Evolutionary conservation across 1,140 invertebrate species (phyloP), one percentile per base, ranked within the genome.

Genomic region (Gerris buenoi): DNA sequence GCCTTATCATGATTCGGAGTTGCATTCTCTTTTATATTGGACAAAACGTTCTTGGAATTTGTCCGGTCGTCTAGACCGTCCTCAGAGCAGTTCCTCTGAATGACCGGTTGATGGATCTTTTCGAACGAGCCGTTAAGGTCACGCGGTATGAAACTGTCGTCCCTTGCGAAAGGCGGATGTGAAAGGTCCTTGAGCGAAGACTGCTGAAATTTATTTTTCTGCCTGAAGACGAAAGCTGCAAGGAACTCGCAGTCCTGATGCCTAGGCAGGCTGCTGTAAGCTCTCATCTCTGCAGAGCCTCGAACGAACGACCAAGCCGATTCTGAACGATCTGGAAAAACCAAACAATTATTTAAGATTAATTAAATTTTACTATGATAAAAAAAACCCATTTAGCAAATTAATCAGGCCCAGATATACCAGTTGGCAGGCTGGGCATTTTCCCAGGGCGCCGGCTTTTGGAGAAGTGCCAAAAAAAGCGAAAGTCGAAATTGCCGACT

Each of bases 221-320:
- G 56, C 25, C 23, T 25, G 27, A 62, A 22, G 14, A 25, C 57
- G 15, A 27, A 60, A 13, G 58, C 15, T 13, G 58, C 56, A 25
- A 67, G 27, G 29, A 65, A 71, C n/a, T 70, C 71, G 26, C 56
- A 67, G 26, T 70, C 69, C 61, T 67, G 68, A 29, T 71, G 73
- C n/a, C 79, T 74, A 13, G 83, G 83, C 27, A 85, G 71, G 68
- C 83, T 84, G 62, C 80, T 82, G 72, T 84, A 85, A 1, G 82
- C 74, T 23, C 83, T 76, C 66, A 81, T 75, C 71, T 83, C 81
- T 1, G 79, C 76, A 0, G 81, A 82, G 66, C 78, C 80, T 68
- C 83, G 76, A 13, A 79, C 70, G 25, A 77, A 75, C 18, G 77
- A 77, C 83, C 83, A 84, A 71, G 80, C 77, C 13, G 80, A 78